Conservation (phyloP, 2,888 invertebrate species). For the Noctua comes region DNA sequence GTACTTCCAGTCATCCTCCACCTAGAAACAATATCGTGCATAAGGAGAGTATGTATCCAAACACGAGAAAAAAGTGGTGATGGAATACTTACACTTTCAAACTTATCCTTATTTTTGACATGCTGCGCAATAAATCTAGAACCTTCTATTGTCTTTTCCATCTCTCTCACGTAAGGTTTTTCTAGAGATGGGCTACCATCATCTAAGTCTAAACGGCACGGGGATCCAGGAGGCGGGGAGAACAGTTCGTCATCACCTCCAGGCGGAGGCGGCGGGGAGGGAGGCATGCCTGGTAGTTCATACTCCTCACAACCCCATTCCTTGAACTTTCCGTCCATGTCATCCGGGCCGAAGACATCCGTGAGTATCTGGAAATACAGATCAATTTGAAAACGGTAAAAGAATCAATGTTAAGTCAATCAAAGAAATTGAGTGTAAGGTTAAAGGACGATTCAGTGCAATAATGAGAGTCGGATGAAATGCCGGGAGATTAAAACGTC, state of each 20-base stretch:
- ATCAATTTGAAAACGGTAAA: slow-evolving; percentile 31
- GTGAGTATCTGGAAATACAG: slow-evolving; percentile 92
- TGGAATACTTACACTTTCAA: slow-evolving; percentile 95
- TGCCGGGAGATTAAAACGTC: slow-evolving; percentile 81
- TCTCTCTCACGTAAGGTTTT: slow-evolving; percentile 94
- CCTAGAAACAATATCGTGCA: slow-evolving; percentile 88
- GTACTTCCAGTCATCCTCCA: slow-evolving; percentile 99
- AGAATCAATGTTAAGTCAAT: slow-evolving; percentile 23
- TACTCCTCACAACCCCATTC: slow-evolving; percentile 92
- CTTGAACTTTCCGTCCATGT: slow-evolving; percentile 87
- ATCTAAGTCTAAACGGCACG: slow-evolving; percentile 91
- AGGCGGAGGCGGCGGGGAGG: slow-evolving; percentile 93
- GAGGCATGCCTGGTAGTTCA: slow-evolving; percentile 93
- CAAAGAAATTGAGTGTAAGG: slow-evolving; percentile 36
- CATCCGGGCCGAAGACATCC: slow-evolving; percentile 93
- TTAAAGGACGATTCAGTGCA: slow-evolving; percentile 54
- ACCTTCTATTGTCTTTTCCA: slow-evolving; percentile 97
- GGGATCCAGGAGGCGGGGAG: slow-evolving; percentile 93
- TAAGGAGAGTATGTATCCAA: slow-evolving; percentile 22
- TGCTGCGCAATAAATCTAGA: slow-evolving; percentile 98
- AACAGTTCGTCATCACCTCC: slow-evolving; percentile 96
- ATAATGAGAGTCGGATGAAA: slow-evolving; percentile 68
- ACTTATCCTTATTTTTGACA: slow-evolving; percentile 98
- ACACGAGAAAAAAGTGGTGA: slow-evolving; percentile 11
- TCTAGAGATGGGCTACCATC: slow-evolving; percentile 95